Evolutionary conservation across 2,797 vertebrate species (phyloP), one percentile per base, ranked within the genome.

Genomic region (Pipistrellus nathusii): DNA sequence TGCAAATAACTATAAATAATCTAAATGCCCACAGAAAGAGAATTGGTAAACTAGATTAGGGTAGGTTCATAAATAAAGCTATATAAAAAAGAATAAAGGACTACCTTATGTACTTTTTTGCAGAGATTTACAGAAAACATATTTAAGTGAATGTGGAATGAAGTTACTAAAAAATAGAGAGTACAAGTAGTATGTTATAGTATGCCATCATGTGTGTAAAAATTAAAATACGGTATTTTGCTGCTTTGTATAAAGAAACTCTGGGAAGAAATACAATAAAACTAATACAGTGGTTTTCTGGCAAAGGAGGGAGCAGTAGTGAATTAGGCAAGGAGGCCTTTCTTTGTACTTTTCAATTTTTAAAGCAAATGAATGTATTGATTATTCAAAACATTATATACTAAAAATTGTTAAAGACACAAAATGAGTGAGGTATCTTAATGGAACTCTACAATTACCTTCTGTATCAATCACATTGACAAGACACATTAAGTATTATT

Each of bases 1-100:
- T 83, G 32, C 73, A 90, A 87, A 21, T 38, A 82, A 77, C 27
- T 44, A 77, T 30, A 94, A 94, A 41, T 32, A 35, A 91, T 35
- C 38, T 78, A 89, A 78, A 82, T 27, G 27, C 8, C 23, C 69
- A 81, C 11, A 53, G 62, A 72, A 77, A 69, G 51, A 87, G 20
- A 92, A 53, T 20, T 46, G 27, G 44, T 64, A 86, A 81, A 93
- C 32, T 18, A 78, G 3, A 85, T 44, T n/a, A 68, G 17, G 78
- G 10, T 44, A 72, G 18, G 62, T 21, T 71, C 48, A 76, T 57
- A 62, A 55, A 68, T n/a, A 38, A 76, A 23, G 15, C 23, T 78
- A 64, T 35, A 78, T 46, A 57, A 44, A 55, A 84, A 66, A 25
- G 20, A 84, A 88, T 7, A 38, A 35, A 55, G 30, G 17, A 7